Conservation (phyloP, 2,888 invertebrate genomes). For the Ennomos erosarius region DNA sequence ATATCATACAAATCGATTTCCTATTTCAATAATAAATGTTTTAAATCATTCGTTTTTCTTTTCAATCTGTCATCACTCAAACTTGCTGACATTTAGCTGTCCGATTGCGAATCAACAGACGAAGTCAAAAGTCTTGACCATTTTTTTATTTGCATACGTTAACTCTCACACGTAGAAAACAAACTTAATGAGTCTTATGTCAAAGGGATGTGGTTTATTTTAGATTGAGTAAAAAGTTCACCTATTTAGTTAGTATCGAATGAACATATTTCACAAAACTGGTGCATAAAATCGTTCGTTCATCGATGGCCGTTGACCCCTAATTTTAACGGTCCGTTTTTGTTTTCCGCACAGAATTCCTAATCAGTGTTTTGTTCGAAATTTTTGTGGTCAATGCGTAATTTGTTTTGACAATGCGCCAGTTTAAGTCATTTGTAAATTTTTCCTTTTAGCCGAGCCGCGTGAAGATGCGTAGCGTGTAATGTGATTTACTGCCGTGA, state of each 20-base stretch:
- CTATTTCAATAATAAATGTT: conserved; percentile 13
- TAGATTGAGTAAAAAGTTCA: conserved; percentile 1
- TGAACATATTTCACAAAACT: conserved; percentile 63
- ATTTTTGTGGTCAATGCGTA: conserved; percentile 48
- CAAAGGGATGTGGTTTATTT: conserved; percentile 2
- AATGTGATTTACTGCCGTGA: conserved; percentile 32
- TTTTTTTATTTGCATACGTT: conserved; percentile 46
- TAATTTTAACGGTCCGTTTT: conserved; percentile 64
- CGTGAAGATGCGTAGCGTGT: conserved; percentile 47
- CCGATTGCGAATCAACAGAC: conserved; percentile 11
- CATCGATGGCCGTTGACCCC: conserved; percentile 67
- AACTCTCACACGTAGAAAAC: conserved; percentile 1
- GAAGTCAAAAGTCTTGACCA: conserved; percentile 42
- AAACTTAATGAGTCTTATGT: conserved; percentile 8
- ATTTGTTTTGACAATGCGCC: conserved; percentile 42
- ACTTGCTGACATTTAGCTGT: conserved; percentile 15
- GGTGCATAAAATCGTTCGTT: conserved; percentile 72
- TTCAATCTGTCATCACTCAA: conserved; percentile 11
- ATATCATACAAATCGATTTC: conserved; percentile 14
- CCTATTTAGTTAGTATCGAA: conserved; percentile 41
- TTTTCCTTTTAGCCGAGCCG: conserved; percentile 26
- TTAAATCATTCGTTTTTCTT: not conserved
- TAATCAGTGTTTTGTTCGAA: conserved; percentile 54
- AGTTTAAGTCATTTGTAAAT: conserved; percentile 25
- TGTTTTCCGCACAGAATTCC: conserved; percentile 58